Base-by-base conservation (phyloP, 2,113 vertebrate genomes). In the Ptychochromis oligacanthus region DNA sequence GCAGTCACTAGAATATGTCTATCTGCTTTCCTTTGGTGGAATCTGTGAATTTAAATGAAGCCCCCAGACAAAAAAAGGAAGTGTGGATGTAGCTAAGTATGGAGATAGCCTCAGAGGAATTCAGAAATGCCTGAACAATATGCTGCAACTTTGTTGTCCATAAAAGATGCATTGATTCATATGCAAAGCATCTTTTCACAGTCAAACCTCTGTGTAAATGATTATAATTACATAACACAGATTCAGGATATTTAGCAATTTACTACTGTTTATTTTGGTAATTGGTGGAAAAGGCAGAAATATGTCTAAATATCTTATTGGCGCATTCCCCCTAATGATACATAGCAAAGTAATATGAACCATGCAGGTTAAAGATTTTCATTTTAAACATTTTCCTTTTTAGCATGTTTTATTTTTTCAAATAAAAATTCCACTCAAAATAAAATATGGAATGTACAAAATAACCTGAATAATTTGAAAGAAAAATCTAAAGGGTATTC, bases 41-140 rank as follows among this genome's bases (percentile, higher is more conserved):
- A 57, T 40, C 67, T 86, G 61, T 88, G 83, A 90, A 89, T 89
- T n/a, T 76, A 83, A 87, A 88, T 83, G 59, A 86, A 72, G 43
- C 52, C 18, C 75, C 65, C 43, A 52, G 65, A 52, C 65, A 52
- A 26, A 52, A n/a, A 70, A 70, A 72, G 5, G 28, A 28, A 22
- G 24, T 57, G 62, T 56, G 40, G 31, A 34, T 59, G n/a, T n/a
- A n/a, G n/a, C n/a, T n/a, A n/a, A n/a, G n/a, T n/a, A 10, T 49
- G 10, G 56, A 72, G 54, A 18, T 43, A 10, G 46, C 6, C 55
- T n/a, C 22, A 36, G n/a, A 74, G 55, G n/a, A 64, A 77, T 79
- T 62, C n/a, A 74, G 22, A 78, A 57, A 31, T 36, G 60, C n/a
- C 17, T 67, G 52, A 79, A 10, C 46, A 70, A 26, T 55, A 81